These are phyloP conservation scores for Parnassius smintheus DNA, from an alignment of 2,888 invertebrate species.

Conservation along the genomic window DNA sequence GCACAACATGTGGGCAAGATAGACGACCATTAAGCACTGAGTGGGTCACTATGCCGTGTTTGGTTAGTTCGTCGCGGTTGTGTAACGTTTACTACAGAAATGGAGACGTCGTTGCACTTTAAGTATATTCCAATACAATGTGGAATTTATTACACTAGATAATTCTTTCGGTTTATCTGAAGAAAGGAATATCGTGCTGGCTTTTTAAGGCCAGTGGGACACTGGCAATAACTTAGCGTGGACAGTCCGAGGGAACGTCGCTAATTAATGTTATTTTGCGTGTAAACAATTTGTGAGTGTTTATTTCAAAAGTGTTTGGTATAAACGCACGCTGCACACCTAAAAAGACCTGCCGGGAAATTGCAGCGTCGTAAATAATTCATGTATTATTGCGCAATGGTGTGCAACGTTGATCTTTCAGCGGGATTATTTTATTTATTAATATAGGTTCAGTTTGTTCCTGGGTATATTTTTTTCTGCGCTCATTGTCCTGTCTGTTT, in stretches of 20 bases:
- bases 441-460: constrained; percentile 44
- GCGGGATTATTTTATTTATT: constrained; percentile 45
- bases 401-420: constrained; percentile 62
- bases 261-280: constrained; percentile 14
- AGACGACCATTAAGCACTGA: constrained; percentile 34
- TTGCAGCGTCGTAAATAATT: constrained; percentile 78
- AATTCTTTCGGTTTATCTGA: constrained; percentile 19
- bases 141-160: constrained; percentile 17
- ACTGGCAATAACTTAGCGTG: neutral
- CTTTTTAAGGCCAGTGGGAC: constrained; percentile 19
- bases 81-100: constrained; percentile 35
- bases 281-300: neutral
- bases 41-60: constrained; percentile 43
- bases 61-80: constrained; percentile 35
- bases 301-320: constrained; percentile 11
- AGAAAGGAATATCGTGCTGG: constrained; percentile 11
- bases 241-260: constrained; percentile 10
- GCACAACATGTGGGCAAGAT: constrained; percentile 34
- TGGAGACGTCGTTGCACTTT: constrained; percentile 32
- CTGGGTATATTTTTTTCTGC: constrained; percentile 48
- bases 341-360: constrained; percentile 45
- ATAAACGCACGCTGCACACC: neutral
- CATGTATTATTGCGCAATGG: constrained; percentile 77
- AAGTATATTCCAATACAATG: constrained; percentile 22
- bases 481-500: constrained; percentile 62